Base-by-base conservation (phyloP, 2,888 invertebrate species). In the Lathronympha strigana region DNA sequence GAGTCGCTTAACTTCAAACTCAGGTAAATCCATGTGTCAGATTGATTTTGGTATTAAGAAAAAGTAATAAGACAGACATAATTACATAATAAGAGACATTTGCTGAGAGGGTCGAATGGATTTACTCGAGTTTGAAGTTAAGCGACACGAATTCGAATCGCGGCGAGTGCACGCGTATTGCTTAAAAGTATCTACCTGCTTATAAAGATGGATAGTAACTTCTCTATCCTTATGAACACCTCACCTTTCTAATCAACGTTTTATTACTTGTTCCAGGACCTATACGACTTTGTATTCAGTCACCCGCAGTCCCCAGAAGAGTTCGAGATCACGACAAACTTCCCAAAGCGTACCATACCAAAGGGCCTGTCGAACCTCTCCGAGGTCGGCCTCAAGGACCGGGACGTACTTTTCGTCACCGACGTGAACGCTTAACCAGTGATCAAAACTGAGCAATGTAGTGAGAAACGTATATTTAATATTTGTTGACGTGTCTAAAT, bases 271-370 rank as follows among this genome's bases (percentile, higher is more conserved):
- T 93, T 94, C 33, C 92, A 99, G 98, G 96, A 97, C 82, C 94
- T 99, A 69, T 98, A 98, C 89, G 96, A 97, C 87, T 99, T 96
- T 91, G 97, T 99, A 71, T 98, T 98, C 90, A 98, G 98, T 81
- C 98, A 99, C 89, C 97, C 98, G 4, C 95, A 95, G 75, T 95
- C 98, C 13, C 99, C 99, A 1, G 94, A 97, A 82, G 95, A 96
- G 81, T 99, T 99, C 83, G 98, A 98, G 92, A 97, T 99, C 71
- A 97, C 97, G 54, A 98, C 98, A 71, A 98, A 98, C 91, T 99
- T 97, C 85, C 99, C 99, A 0, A 97, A 97, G 82, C 94, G 97
- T 70, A 94, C 96, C 68, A 91, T 99, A 61, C 93, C 95, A 4
- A 95, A 95, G 50, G 94, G 95, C 1, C 69, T 73, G 5, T 83